Evolutionary conservation across 92 coral and sea anemone species (phyloP).

Genomic region (Metridium senile): DNA sequence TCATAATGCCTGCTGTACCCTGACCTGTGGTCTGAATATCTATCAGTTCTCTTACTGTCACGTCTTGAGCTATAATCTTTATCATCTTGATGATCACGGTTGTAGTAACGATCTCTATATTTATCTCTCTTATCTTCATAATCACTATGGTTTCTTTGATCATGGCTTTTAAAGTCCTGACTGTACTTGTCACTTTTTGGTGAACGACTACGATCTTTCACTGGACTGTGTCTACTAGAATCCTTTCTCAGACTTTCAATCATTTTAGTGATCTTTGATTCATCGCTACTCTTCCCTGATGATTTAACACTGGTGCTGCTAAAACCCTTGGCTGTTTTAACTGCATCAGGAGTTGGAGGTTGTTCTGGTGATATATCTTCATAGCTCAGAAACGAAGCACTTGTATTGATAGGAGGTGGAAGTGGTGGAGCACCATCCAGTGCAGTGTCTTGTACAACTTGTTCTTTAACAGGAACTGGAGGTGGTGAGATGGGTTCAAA

Average conservation of each 20-base stretch:
- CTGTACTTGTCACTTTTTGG: constrained; percentile 69
- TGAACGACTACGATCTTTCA: constrained; percentile 63
- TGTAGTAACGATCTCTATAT: constrained; percentile 49
- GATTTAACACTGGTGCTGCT: constrained; percentile 1
- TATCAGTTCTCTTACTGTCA: constrained; percentile 66
- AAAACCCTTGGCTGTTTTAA: constrained; percentile 26
- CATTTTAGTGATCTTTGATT: constrained; percentile 46
- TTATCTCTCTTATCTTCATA: constrained; percentile 75
- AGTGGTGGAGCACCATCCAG: constrained; percentile 75
- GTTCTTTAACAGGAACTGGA: constrained; percentile 32
- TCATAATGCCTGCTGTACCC: constrained; percentile 62
- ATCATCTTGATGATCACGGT: constrained; percentile 61
- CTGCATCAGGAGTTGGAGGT: constrained; percentile 65
- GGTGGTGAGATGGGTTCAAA: constrained; percentile 97
- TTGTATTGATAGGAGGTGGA: constrained; percentile 55
- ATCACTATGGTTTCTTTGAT: constrained; percentile 68
- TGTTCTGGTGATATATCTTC: constrained; percentile 83
- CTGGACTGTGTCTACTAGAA: constrained; percentile 44
- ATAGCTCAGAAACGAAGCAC: constrained; percentile 53
- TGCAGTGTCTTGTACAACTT: constrained; percentile 83
- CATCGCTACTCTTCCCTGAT: constrained; percentile 38
- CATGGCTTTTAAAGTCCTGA: constrained; percentile 64
- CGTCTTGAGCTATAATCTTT: constrained; percentile 62
- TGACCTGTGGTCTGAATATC: constrained; percentile 57
- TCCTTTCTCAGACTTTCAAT: constrained; percentile 71